Percentiles rank a stretch among this genome's conserved stretches.
Evolutionary conservation across 2,113 vertebrate genomes (phyloP).

Genomic region (Osmerus mordax): DNA sequence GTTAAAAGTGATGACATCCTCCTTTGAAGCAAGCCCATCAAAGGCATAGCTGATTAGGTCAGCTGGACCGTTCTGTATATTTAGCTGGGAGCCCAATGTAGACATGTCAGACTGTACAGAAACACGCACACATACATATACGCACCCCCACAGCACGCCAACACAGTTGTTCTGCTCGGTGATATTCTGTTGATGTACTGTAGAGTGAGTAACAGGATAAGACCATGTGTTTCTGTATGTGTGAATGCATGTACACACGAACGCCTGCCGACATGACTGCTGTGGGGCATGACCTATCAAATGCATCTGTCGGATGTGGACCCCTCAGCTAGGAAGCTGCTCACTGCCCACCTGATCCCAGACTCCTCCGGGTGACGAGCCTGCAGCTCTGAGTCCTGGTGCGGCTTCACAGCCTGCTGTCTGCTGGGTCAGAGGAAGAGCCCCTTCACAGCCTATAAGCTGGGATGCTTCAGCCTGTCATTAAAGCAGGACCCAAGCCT

Average conservation of each 20-base stretch:
- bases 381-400: too few relatives aligned
- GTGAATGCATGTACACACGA: background rate
- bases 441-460: too few relatives aligned
- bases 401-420: too few relatives aligned
- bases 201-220: conserved; percentile 19
- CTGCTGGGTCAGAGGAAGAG: too few relatives aligned
- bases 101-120: conserved; percentile 49
- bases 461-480: too few relatives aligned
- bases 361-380: too few relatives aligned
- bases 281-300: too few relatives aligned
- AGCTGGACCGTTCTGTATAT: conserved; percentile 54
- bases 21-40: conserved; percentile 68
- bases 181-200: conserved; percentile 24
- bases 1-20: conserved; percentile 56
- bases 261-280: background rate
- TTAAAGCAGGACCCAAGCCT: too few relatives aligned
- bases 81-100: conserved; percentile 60
- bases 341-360: too few relatives aligned
- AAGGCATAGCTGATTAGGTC: conserved; percentile 48
- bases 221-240: background rate
- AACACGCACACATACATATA: too few relatives aligned
- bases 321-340: too few relatives aligned
- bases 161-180: background rate
- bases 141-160: conserved; percentile 24
- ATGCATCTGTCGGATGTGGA: too few relatives aligned